These are phyloP conservation scores for Bombus difficillimus DNA, from an alignment of 1,140 invertebrate species.

Conservation along the genomic window DNA sequence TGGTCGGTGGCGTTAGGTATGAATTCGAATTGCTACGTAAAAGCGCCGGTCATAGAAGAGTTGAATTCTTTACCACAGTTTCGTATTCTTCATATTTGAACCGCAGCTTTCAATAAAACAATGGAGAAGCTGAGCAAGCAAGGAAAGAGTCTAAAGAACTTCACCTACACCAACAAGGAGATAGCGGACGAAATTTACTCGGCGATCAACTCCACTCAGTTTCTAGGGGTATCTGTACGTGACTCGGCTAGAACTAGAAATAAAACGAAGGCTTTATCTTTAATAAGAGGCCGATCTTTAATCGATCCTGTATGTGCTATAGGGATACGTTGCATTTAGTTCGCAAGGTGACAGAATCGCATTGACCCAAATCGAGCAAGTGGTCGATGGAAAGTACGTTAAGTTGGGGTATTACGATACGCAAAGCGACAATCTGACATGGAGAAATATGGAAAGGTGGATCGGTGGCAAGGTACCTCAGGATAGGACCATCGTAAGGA, in stretches of 20 bases:
- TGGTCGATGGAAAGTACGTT: conserved; percentile 96
- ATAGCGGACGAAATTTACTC: conserved; percentile 98
- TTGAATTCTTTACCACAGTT: not conserved
- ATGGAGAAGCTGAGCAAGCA: conserved; percentile 92
- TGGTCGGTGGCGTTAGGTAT: conserved; percentile 97
- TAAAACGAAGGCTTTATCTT: conserved; percentile 8
- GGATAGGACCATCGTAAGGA: conserved; percentile 95
- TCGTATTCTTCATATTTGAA: not conserved
- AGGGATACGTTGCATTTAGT: conserved; percentile 97
- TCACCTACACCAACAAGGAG: conserved; percentile 98
- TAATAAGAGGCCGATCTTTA: conserved; percentile 10
- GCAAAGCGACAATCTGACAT: conserved; percentile 96
- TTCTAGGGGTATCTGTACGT: conserved; percentile 98
- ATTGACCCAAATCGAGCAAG: conserved; percentile 99
- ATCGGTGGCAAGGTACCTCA: conserved; percentile 94
- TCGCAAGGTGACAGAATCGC: conserved; percentile 99
- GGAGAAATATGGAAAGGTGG: conserved; percentile 95
- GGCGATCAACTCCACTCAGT: conserved; percentile 98
- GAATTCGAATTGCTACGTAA: not conserved
- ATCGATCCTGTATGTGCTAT: conserved; percentile 41
- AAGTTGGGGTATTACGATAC: conserved; percentile 98
- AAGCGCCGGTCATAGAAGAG: fast-evolving
- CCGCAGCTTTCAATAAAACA: conserved; percentile 96
- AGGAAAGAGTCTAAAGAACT: conserved; percentile 94
- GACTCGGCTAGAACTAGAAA: conserved; percentile 16